These are phyloP conservation scores for Tenthredo mesomela DNA, from an alignment of 2,888 invertebrate genomes.

Conservation along the genomic window DNA sequence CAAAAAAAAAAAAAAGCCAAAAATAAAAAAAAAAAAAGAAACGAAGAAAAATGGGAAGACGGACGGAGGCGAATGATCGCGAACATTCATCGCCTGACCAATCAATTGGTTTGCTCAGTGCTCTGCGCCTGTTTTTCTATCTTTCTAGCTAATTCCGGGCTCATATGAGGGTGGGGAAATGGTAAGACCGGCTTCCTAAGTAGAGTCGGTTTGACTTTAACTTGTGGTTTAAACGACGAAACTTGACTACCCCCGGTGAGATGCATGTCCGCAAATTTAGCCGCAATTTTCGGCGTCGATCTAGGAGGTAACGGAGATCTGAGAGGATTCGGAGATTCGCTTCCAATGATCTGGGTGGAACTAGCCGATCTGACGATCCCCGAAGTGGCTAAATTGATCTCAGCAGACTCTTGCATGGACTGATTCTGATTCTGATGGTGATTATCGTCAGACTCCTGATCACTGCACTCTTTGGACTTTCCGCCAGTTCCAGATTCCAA, in stretches of 20 bases:
- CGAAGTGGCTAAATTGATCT: conserved; percentile 27
- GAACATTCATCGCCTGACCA: not conserved
- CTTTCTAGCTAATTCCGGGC: conserved; percentile 74
- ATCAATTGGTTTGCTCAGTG: conserved; percentile 71
- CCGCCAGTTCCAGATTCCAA: conserved; percentile 55
- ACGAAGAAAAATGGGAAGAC: conserved; percentile 27
- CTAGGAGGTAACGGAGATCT: conserved; percentile 81
- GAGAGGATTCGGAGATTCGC: conserved; percentile 57
- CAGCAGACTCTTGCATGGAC: not conserved
- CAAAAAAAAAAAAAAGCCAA: not conserved
- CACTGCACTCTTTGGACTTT: conserved; percentile 57
- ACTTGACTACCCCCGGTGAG: conserved; percentile 81
- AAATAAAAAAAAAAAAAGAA: not conserved
- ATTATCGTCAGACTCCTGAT: conserved; percentile 47
- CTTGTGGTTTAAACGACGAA: conserved; percentile 84
- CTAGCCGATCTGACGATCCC: conserved; percentile 72
- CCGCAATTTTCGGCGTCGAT: conserved; percentile 83
- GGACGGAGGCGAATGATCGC: conserved; percentile 37
- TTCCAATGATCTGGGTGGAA: conserved; percentile 70
- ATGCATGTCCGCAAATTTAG: conserved; percentile 84
- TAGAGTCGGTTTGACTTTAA: conserved; percentile 90
- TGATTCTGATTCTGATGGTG: conserved; percentile 7
- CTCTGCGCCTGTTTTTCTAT: conserved; percentile 75
- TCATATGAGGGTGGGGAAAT: conserved; percentile 77
- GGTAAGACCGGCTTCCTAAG: conserved; percentile 84